These are phyloP conservation scores for Synergus itoensis DNA, from an alignment of 2,888 invertebrate genomes.

Conservation along the genomic window DNA sequence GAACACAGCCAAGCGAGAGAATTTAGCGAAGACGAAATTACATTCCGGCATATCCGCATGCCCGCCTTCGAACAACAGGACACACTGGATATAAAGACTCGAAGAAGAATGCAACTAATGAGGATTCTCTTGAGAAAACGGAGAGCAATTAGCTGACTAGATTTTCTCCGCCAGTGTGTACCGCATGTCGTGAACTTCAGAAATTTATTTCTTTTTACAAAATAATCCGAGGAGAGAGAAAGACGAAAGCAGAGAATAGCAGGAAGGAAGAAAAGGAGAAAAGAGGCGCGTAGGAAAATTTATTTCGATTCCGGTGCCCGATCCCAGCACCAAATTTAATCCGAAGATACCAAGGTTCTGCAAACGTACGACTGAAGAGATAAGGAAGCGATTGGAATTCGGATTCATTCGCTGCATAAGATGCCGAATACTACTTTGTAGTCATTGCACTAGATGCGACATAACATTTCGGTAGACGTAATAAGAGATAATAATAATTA, in stretches of 20 bases:
- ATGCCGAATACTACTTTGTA: neutral
- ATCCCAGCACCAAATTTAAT: slow-evolving; percentile 31
- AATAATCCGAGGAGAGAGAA: slow-evolving; percentile 50
- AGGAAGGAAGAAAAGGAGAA: slow-evolving; percentile 43
- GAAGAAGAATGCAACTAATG: slow-evolving; percentile 66
- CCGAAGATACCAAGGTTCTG: neutral
- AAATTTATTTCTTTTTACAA: slow-evolving; percentile 61
- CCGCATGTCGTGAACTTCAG: slow-evolving; percentile 59
- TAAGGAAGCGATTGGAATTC: slow-evolving; percentile 7
- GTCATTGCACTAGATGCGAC: neutral
- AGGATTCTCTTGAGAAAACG: slow-evolving; percentile 62
- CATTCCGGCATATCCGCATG: slow-evolving; percentile 72
- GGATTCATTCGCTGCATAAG: neutral
- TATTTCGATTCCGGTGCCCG: slow-evolving; percentile 28
- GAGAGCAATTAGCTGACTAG: slow-evolving; percentile 63
- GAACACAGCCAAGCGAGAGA: slow-evolving; percentile 60
- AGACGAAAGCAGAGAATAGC: slow-evolving; percentile 41
- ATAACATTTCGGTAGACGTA: neutral
- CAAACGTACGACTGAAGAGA: neutral
- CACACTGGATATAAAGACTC: slow-evolving; percentile 47
- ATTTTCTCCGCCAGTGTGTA: slow-evolving; percentile 60
- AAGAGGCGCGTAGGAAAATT: slow-evolving; percentile 25
- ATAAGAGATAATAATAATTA: too few species aligned
- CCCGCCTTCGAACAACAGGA: slow-evolving; percentile 57
- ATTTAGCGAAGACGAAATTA: slow-evolving; percentile 75